Evolutionary conservation across 2,888 invertebrate species (phyloP), one percentile per base, ranked within the genome.

Genomic region (Ceratothoa steindachneri): DNA sequence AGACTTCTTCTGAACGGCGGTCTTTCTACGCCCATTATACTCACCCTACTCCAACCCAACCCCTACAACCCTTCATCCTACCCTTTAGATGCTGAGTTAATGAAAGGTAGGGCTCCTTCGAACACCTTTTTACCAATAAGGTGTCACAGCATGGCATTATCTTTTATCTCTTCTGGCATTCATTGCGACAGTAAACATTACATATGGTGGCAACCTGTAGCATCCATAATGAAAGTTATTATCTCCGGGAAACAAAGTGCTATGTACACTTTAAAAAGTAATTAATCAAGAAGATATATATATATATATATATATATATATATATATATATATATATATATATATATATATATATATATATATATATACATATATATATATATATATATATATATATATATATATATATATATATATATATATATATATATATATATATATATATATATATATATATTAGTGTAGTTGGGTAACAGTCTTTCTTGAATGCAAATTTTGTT

Each of bases 291-390:
- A 41, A 9, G 5, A 60, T 60, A 60, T 60, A 60, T 60, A 60
- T 60, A 3, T 64, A 64, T n/a, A 64, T 64, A 64, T 2, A 64
- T 64, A 64, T 2, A 64, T 2, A 64, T 2, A 2, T 2, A 64
- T 64, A 2, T 15, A 2, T 64, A 64, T 64, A n/a, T 64, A n/a
- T 64, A 64, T 64, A n/a, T 64, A 2, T 64, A 64, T 64, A n/a
- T 64, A 2, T 64, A 64, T 64, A n/a, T 27, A 7, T 64, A 2
- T 64, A 64, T 64, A 41, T 41, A 41, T 41, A 41, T 41, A 41
- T 41, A 41, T 41, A 41, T 41, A 41, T 41, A 41, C 15, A 41
- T 41, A 41, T 41, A 41, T 41, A 41, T 41, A 41, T 41, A 41
- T 41, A 41, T 41, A 41, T 41, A 41, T 41, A 41, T 41, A 41